Evolutionary conservation across 1,140 invertebrate genomes (phyloP).

Genomic region (Vollenhovia emeryi): DNA sequence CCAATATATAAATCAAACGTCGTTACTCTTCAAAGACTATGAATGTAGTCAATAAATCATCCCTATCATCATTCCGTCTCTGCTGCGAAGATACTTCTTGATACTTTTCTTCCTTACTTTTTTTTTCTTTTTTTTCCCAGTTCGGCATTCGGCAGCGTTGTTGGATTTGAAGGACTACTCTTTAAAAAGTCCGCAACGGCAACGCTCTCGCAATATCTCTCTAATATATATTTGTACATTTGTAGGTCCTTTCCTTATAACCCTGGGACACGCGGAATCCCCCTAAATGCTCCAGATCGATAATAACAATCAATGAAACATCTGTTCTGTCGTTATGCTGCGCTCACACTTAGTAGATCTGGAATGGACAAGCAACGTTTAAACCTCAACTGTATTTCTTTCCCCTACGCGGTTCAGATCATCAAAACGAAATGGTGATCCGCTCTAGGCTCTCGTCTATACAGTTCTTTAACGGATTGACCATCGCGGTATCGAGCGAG

Average conservation of each 20-base stretch:
- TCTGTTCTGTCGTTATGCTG: background rate
- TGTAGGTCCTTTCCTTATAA: constrained; percentile 49
- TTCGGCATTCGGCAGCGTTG: constrained; percentile 79
- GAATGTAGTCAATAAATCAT: constrained; percentile 84
- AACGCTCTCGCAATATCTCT: constrained; percentile 64
- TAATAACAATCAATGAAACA: background rate
- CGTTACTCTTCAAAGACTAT: constrained; percentile 79
- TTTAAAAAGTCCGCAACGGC: constrained; percentile 67
- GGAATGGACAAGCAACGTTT: background rate
- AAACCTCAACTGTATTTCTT: background rate
- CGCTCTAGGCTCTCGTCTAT: background rate
- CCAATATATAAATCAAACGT: constrained; percentile 76
- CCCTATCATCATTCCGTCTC: constrained; percentile 78
- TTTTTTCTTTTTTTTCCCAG: constrained; percentile 52
- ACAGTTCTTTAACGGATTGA: background rate
- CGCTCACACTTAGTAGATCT: background rate
- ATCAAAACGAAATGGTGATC: background rate
- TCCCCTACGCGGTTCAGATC: background rate
- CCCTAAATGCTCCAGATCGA: background rate
- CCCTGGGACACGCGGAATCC: background rate
- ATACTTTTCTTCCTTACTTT: constrained; percentile 39
- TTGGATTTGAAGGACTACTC: constrained; percentile 82
- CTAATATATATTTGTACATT: constrained; percentile 70
- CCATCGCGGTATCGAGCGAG: background rate
- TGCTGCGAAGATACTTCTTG: constrained; percentile 81